Evolutionary conservation across 2,113 vertebrate genomes (phyloP).

Genomic region (Motacilla tschutschensis): DNA sequence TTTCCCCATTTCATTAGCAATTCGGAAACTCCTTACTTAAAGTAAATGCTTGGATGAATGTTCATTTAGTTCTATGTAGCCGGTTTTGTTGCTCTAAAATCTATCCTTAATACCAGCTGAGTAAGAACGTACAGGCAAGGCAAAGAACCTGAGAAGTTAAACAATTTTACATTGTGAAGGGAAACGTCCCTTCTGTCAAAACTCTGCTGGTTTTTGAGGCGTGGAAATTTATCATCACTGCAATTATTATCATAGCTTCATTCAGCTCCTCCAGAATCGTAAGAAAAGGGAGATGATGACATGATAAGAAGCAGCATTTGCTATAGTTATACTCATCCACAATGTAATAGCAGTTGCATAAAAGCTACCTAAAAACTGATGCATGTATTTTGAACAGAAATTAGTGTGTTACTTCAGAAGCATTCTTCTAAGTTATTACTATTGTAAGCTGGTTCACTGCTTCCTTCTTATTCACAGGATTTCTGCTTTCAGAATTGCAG

Average conservation of each 20-base stretch:
- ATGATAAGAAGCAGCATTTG: constrained; percentile 4
- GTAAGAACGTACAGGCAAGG: not conserved
- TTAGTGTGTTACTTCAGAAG: not conserved
- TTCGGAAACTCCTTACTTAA: not conserved
- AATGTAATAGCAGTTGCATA: constrained; percentile 1
- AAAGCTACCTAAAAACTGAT: constrained; percentile 5
- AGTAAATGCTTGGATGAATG: not conserved
- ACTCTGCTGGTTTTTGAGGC: not conserved
- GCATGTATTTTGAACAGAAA: not conserved
- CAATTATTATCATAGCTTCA: constrained; percentile 22
- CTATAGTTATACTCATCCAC: not conserved
- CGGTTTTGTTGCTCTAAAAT: not conserved
- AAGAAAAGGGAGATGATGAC: constrained; percentile 33
- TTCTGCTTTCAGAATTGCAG: not conserved
- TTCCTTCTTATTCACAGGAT: not conserved
- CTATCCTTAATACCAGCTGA: not conserved
- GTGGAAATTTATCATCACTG: not conserved
- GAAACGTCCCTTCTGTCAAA: not conserved
- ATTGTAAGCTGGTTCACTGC: not conserved
- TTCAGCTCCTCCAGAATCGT: constrained; percentile 1
- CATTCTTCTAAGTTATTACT: not conserved
- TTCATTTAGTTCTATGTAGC: not conserved
- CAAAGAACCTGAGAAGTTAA: not conserved
- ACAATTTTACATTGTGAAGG: not conserved
- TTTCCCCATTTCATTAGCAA: not conserved